Conservation (phyloP, 2,797 vertebrate species). For the Danio albolineatus region DNA sequence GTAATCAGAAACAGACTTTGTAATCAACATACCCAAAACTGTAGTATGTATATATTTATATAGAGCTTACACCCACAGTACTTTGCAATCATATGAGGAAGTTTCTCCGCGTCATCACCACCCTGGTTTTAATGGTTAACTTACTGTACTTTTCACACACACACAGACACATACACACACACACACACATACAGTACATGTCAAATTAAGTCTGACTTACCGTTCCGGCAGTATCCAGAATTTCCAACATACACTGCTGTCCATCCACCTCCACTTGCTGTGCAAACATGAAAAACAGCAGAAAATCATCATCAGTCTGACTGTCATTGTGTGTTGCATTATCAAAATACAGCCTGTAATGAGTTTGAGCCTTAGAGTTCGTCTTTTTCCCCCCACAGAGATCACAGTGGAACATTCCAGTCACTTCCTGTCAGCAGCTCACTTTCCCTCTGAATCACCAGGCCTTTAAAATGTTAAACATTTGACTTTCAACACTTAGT, state of each 20-base stretch:
- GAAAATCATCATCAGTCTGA: neutral
- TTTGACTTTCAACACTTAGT: too few species aligned
- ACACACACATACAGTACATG: too few species aligned
- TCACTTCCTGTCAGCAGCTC: conserved; percentile 27
- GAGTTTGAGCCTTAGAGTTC: neutral
- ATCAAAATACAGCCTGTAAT: conserved; percentile 33
- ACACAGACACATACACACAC: too few species aligned
- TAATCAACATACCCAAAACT: too few species aligned
- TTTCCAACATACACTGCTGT: conserved; percentile 92
- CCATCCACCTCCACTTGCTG: conserved; percentile 93
- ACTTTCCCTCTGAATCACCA: conserved; percentile 29
- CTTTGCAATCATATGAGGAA: too few species aligned
- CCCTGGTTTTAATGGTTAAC: too few species aligned
- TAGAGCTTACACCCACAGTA: too few species aligned
- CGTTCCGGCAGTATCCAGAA: conserved; percentile 91
- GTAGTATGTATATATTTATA: too few species aligned
- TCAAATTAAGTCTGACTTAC: conserved; percentile 72
- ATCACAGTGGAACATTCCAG: conserved; percentile 13
- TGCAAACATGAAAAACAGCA: conserved; percentile 35
- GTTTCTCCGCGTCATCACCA: too few species aligned
- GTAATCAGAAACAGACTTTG: too few species aligned
- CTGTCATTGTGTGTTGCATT: neutral
- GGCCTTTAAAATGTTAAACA: neutral
- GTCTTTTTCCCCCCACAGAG: neutral
- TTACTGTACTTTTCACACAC: too few species aligned